phyloP scores from a whole-genome alignment of 1,140 invertebrate genomes.

The Sycophaga agraensis region DNA sequence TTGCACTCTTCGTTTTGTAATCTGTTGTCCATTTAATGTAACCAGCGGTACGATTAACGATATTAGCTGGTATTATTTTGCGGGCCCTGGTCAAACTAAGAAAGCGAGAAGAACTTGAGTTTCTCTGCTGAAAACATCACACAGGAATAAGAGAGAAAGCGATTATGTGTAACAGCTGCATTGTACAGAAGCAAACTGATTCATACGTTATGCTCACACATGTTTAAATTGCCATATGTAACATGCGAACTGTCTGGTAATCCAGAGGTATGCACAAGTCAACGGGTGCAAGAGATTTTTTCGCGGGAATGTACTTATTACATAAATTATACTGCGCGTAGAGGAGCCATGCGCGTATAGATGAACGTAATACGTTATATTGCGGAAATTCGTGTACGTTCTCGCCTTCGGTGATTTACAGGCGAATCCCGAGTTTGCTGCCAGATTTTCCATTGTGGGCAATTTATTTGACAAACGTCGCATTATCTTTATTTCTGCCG shows the following conservation, averaged over 20 bases:
- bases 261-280: conserved; percentile 4
- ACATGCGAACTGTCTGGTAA: not conserved
- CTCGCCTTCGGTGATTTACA: conserved; percentile 1
- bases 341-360: too few species aligned
- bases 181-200: not conserved
- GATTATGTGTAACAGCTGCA: not conserved
- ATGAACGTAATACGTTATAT: too few species aligned
- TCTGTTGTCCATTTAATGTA: too few species aligned
- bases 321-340: conserved; percentile 7
- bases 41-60: too few species aligned
- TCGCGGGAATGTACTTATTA: conserved; percentile 9
- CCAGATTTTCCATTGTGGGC: conserved; percentile 6
- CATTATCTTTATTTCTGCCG: not conserved
- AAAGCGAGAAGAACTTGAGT: too few species aligned
- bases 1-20: too few species aligned
- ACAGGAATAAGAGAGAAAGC: not conserved
- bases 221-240: not conserved
- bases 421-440: not conserved
- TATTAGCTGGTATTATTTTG: too few species aligned
- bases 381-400: not conserved
- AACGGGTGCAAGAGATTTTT: conserved; percentile 11
- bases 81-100: too few species aligned
- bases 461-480: not conserved
- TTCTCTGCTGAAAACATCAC: too few species aligned
- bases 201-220: not conserved